A percentile compares a stretch with the other conserved stretches of the same genome.
These are phyloP conservation scores for Arion vulgaris DNA, from an alignment of 1,140 invertebrate species.

Conservation along the genomic window DNA sequence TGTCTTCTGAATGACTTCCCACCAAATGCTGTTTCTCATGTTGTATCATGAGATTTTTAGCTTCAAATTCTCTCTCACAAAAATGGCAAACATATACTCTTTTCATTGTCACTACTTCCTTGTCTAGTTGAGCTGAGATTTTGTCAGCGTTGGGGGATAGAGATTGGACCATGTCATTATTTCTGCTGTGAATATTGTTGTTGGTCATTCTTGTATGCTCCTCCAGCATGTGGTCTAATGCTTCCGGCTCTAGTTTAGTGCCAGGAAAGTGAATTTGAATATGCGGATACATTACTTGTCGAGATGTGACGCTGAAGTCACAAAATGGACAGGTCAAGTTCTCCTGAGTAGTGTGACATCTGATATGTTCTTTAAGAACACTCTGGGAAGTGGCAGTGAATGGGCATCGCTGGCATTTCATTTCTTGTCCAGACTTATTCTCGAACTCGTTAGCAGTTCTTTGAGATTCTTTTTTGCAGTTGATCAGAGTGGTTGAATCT, in stretches of 20 bases:
- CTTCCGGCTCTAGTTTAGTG: slow-evolving; percentile 51
- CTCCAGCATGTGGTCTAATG: slow-evolving; percentile 41
- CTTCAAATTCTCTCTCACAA: slow-evolving; percentile 68
- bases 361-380: slow-evolving; percentile 52
- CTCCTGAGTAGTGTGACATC: slow-evolving; percentile 51
- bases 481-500: neutral
- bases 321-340: slow-evolving; percentile 63
- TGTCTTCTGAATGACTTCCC: neutral
- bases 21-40: slow-evolving; percentile 66
- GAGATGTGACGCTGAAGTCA: slow-evolving; percentile 55
- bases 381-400: slow-evolving; percentile 56
- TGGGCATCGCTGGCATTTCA: slow-evolving; percentile 64
- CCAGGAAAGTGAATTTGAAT: slow-evolving; percentile 63
- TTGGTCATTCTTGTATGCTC: slow-evolving; percentile 32
- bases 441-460: slow-evolving; percentile 43
- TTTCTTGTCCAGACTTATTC: slow-evolving; percentile 41
- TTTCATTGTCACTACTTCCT: slow-evolving; percentile 1
- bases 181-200: slow-evolving; percentile 35
- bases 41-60: slow-evolving; percentile 58
- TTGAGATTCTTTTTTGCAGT: neutral
- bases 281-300: slow-evolving; percentile 56
- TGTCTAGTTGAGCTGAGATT: slow-evolving; percentile 27
- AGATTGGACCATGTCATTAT: neutral
- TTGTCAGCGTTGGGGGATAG: neutral
- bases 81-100: slow-evolving; percentile 67